Evolutionary conservation across 1,140 invertebrate species (phyloP).

Genomic region (Drosophila takahashii): DNA sequence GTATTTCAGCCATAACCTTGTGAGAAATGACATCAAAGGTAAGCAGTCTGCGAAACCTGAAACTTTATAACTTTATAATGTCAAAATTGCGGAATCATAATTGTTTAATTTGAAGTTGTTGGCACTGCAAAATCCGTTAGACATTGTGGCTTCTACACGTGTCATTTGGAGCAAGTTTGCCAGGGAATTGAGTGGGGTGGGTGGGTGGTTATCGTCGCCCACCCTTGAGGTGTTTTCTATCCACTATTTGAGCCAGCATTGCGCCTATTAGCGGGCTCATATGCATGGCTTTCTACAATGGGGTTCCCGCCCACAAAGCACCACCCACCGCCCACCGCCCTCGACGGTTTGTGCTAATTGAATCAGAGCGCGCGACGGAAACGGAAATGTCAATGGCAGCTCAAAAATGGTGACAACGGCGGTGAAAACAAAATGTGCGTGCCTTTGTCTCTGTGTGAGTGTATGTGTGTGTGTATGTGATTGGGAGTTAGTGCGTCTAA

Average conservation of each 20-base stretch:
- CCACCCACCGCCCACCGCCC: constrained; percentile 5
- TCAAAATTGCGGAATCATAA: constrained; percentile 24
- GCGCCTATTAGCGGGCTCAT: constrained; percentile 34
- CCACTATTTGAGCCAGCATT: constrained; percentile 26
- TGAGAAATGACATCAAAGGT: background rate
- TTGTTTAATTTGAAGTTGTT: constrained; percentile 35
- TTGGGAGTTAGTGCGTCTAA: constrained; percentile 64
- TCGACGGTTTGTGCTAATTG: constrained; percentile 68
- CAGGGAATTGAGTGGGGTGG: background rate
- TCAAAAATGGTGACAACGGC: constrained; percentile 67
- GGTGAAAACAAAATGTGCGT: constrained; percentile 42
- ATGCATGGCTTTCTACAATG: constrained; percentile 39
- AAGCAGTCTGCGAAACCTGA: background rate
- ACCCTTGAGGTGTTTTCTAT: constrained; percentile 11
- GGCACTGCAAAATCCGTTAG: constrained; percentile 2
- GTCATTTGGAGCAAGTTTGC: constrained; percentile 8
- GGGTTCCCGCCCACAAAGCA: background rate
- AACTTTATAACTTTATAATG: constrained; percentile 30
- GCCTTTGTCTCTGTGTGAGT: constrained; percentile 9
- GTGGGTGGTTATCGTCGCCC: constrained; percentile 2
- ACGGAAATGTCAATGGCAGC: constrained; percentile 78
- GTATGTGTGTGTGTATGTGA: constrained; percentile 25
- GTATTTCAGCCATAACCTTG: too few species aligned
- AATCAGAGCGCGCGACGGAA: constrained; percentile 68
- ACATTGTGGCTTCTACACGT: constrained; percentile 29